Percentiles rank a stretch among this genome's conserved stretches.
These are phyloP conservation scores for Eupristina koningsbergeri DNA, from an alignment of 1,140 invertebrate species.

Conservation along the genomic window DNA sequence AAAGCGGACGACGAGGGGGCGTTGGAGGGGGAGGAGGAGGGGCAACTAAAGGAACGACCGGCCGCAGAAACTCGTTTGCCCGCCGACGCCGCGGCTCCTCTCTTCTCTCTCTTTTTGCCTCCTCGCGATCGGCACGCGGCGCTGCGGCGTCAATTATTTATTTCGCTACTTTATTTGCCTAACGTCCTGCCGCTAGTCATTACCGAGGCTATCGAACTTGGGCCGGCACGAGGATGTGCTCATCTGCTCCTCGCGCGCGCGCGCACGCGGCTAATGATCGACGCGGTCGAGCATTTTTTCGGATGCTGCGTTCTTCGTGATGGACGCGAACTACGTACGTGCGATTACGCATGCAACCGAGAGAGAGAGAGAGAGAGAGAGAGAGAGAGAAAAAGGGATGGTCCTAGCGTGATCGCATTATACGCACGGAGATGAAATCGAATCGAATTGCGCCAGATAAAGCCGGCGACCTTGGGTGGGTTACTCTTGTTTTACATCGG, in stretches of 20 bases:
- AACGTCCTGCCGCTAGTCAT: constrained; percentile 68
- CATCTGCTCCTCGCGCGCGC: not conserved
- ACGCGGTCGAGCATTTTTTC: not conserved
- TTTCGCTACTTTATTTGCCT: constrained; percentile 72
- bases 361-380: not conserved
- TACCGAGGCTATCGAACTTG: constrained; percentile 54
- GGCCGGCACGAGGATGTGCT: constrained; percentile 17
- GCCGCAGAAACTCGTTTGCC: constrained; percentile 54
- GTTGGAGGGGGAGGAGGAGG: not conserved
- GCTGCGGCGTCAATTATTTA: constrained; percentile 70
- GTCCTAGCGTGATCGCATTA: constrained; percentile 22
- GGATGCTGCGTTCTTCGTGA: not conserved
- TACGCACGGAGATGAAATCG: constrained; percentile 24
- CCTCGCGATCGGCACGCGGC: constrained; percentile 11
- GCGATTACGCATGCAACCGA: not conserved
- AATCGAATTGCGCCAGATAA: constrained; percentile 12
- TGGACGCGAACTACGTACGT: not conserved
- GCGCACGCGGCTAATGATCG: constrained; percentile 20
- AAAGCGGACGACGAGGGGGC: constrained; percentile 6
- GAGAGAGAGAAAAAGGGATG: not conserved
- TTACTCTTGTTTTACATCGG: not conserved
- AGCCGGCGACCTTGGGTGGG: not conserved
- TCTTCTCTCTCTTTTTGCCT: too few species aligned
- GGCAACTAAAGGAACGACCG: not conserved
- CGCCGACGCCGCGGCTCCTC: not conserved